phyloP scores from a whole-genome alignment of 1,140 invertebrate species.

The Macrobrachium nipponense region DNA sequence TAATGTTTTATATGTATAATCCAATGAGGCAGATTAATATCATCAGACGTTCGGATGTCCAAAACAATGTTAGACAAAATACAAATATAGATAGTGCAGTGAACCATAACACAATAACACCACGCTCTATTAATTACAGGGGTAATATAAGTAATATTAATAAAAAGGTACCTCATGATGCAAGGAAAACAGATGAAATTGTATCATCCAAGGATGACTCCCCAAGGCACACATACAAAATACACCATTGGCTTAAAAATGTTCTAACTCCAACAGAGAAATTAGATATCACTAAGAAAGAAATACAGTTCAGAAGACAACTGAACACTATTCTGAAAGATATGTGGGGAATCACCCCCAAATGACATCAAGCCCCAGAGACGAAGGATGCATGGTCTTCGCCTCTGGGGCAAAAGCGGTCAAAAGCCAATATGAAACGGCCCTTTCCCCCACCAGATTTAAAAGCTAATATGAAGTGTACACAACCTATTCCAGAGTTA shows the following conservation, averaged over 20 bases:
- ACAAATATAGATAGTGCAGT: not conserved
- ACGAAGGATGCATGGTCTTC: slow-evolving; percentile 38
- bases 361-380: slow-evolving; percentile 39
- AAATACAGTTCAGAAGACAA: slow-evolving; percentile 28
- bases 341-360: slow-evolving; percentile 11
- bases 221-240: not conserved
- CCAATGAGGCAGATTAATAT: too few relatives aligned
- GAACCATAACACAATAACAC: too few relatives aligned
- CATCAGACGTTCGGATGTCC: too few relatives aligned
- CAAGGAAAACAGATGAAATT: too few relatives aligned
- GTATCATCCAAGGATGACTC: too few relatives aligned
- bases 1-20: not conserved
- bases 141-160: too few relatives aligned
- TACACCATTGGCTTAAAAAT: not conserved
- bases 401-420: slow-evolving; percentile 32
- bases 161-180: too few relatives aligned
- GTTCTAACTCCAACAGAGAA: slow-evolving; percentile 9
- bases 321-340: slow-evolving; percentile 30
- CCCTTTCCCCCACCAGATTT: too few relatives aligned
- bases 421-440: too few relatives aligned
- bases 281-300: slow-evolving; percentile 21
- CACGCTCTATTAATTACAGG: too few relatives aligned
- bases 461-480: too few relatives aligned
- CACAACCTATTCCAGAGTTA: too few relatives aligned
- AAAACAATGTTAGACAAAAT: not conserved